A percentile compares a stretch with the other conserved stretches of the same genome.
These are phyloP conservation scores for Saccostrea cuccullata DNA, from an alignment of 1,140 invertebrate species.

Conservation along the genomic window DNA sequence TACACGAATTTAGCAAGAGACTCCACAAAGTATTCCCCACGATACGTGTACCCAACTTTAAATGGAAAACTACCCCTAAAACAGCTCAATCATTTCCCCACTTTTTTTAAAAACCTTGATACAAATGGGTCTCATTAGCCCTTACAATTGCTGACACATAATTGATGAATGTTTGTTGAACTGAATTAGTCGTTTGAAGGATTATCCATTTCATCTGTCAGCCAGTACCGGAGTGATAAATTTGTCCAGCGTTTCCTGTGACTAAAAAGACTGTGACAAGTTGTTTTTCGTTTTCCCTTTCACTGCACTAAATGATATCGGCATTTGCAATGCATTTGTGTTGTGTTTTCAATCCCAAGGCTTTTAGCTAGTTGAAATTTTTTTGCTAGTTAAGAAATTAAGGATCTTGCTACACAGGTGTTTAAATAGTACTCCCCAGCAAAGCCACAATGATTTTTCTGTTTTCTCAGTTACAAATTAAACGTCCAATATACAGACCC, in stretches of 20 bases:
- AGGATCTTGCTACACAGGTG: too few relatives aligned
- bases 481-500: too few relatives aligned
- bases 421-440: too few relatives aligned
- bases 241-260: constrained; percentile 16
- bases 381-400: not conserved
- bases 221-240: not conserved
- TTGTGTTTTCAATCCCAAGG: not conserved
- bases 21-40: not conserved
- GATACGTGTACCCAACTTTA: not conserved
- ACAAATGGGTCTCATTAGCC: constrained; percentile 25
- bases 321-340: not conserved
- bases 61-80: not conserved
- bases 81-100: constrained; percentile 2
- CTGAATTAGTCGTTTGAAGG: constrained; percentile 11
- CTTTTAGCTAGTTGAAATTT: not conserved
- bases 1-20: not conserved
- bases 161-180: constrained; percentile 21
- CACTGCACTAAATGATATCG: not conserved
- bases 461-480: too few relatives aligned
- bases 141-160: constrained; percentile 8
- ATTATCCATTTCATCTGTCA: constrained; percentile 36
- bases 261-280: not conserved
- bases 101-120: not conserved
- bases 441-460: too few relatives aligned
- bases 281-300: constrained; percentile 14